phyloP scores from a whole-genome alignment of 1,140 invertebrate species.

The Drosophila teissieri region DNA sequence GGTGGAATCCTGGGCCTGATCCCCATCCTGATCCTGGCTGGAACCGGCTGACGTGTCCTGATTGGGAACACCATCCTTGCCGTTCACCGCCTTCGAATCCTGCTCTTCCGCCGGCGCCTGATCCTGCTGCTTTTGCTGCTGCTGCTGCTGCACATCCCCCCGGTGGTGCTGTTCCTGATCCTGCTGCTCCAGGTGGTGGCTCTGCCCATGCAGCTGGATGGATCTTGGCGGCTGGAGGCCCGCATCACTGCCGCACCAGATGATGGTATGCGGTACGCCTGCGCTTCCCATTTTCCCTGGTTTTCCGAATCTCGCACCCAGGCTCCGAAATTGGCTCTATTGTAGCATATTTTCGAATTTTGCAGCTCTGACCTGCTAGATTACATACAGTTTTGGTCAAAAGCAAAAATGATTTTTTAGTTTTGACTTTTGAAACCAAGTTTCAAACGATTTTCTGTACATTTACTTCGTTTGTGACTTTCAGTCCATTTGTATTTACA shows the following conservation, averaged over 20 bases:
- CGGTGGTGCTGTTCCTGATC: background rate
- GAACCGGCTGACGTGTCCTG: background rate
- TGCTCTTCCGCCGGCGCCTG: background rate
- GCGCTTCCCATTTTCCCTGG: conserved; percentile 45
- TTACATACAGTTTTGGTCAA: background rate
- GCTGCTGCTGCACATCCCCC: background rate
- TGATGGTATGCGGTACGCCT: conserved; percentile 27
- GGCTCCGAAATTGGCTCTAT: conserved; percentile 28
- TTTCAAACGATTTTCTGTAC: background rate
- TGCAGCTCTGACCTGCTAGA: conserved; percentile 56
- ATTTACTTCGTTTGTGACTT: background rate
- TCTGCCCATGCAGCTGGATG: too few species aligned
- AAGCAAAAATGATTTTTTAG: background rate
- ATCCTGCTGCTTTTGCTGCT: background rate
- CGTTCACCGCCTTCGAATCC: background rate
- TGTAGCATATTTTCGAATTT: conserved; percentile 56
- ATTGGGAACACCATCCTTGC: background rate
- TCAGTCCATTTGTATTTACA: too few species aligned
- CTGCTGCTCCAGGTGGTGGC: background rate
- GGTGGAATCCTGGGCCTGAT: background rate
- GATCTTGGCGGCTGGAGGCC: background rate
- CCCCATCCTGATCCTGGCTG: background rate
- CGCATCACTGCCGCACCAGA: conserved; percentile 7
- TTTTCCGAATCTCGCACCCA: conserved; percentile 41
- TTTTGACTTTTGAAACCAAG: background rate